Conservation (phyloP, 2,113 vertebrate species). For the Gobio gobio region DNA sequence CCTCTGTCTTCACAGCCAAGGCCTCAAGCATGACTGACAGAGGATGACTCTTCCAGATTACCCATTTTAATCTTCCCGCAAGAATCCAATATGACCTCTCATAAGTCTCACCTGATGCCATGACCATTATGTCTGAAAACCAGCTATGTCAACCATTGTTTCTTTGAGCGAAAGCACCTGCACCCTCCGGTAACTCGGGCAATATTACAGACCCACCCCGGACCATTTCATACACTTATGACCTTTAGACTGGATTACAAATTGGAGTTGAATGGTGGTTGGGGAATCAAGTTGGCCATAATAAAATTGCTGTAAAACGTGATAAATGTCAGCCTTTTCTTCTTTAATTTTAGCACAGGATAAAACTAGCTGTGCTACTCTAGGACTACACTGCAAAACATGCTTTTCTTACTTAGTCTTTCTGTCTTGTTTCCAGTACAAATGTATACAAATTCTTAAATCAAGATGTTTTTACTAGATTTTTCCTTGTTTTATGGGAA, state of each 20-base stretch:
- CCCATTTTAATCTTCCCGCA: slow-evolving; percentile 66
- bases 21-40: slow-evolving; percentile 55
- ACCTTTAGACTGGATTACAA: slow-evolving; percentile 26
- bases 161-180: slow-evolving; percentile 30
- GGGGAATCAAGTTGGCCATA: neutral
- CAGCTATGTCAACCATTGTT: slow-evolving; percentile 53
- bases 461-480: too few species aligned
- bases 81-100: slow-evolving; percentile 61
- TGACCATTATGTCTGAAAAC: slow-evolving; percentile 42
- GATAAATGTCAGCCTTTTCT: slow-evolving; percentile 12
- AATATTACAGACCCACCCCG: neutral
- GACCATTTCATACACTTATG: neutral
- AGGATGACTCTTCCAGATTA: slow-evolving; percentile 69
- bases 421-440: too few species aligned
- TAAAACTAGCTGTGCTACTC: neutral
- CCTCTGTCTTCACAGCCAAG: slow-evolving; percentile 2
- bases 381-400: neutral
- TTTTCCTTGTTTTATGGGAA: too few species aligned
- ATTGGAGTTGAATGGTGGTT: slow-evolving; percentile 24
- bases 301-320: slow-evolving; percentile 19
- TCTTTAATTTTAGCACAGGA: neutral
- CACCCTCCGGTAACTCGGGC: slow-evolving; percentile 11
- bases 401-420: too few species aligned
- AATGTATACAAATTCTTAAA: too few species aligned
- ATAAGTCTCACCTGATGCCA: slow-evolving; percentile 39